Base-by-base conservation (phyloP, 2,888 invertebrate species). In the Microctonus hyperodae region DNA sequence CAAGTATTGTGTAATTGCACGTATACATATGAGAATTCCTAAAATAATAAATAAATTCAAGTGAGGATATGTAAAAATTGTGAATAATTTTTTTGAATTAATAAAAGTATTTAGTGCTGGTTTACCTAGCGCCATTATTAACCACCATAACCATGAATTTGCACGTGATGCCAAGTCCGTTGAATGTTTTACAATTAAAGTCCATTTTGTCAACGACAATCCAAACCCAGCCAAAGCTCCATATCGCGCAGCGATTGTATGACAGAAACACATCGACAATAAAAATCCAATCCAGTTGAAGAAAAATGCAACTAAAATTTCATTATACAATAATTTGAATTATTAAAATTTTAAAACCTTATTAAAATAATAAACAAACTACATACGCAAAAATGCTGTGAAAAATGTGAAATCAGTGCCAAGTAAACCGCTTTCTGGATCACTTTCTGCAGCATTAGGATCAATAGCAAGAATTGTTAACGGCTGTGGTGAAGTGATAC, bases 231-330 rank as follows among this genome's bases (percentile, higher is more conserved):
- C 93, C 58, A 97, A 86, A 1, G 96, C 96, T 28, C 97, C 96
- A 83, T 96, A 96, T 76, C 96, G 90, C 33, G 94, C 95, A 44
- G 96, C 96, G 78, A 96, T 94, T 60, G 96, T 96, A 84, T 96
- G 95, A 80, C 95, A 95, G 87, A 96, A 94, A 81, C 96, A 97
- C 89, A 96, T 93, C 75, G 96, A 88, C 81, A 96, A 88, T 75
- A 97, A 86, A 84, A 97, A 96, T 13, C 97, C 97, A 81, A 97
- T 91, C 96, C 96, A 97, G 86, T 97, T 97, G 87, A 97, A 96
- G 58, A 96, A 89, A 86, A 97, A 96, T 76, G 96, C 94, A 84
- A 96, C 96, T 94, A 86, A 55, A 87, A 86, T 7, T 28, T 28
- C 7, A 5, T 28, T 7, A 28, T 28, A 5, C 7, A 44, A 44